Evolutionary conservation across 1,140 invertebrate species (phyloP).

Genomic region (Zaprionus lachaisei): DNA sequence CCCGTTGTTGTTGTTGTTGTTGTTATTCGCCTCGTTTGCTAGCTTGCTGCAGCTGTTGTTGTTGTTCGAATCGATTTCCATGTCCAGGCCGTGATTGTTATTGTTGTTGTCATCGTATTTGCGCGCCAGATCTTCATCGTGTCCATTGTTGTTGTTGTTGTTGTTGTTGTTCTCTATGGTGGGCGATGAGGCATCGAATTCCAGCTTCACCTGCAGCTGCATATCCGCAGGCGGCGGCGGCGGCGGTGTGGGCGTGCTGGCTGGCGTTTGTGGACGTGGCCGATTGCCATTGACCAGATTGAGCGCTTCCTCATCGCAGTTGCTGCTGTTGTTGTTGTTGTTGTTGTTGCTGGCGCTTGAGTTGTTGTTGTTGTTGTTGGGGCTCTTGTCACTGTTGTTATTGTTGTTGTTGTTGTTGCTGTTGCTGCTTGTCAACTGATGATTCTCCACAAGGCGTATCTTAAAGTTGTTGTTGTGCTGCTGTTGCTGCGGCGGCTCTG

Average conservation of each 20-base stretch:
- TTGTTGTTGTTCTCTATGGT: conserved; percentile 28
- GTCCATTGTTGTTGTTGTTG: conserved; percentile 55
- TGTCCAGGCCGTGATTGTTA: conserved; percentile 64
- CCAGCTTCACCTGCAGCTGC: conserved; percentile 65
- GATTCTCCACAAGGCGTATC: conserved; percentile 77
- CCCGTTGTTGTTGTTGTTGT: conserved; percentile 47
- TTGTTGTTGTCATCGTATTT: conserved; percentile 80
- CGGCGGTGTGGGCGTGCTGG: conserved; percentile 3
- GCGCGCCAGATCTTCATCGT: conserved; percentile 60
- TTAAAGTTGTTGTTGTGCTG: conserved; percentile 73
- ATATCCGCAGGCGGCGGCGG: conserved; percentile 47
- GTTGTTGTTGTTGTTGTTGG: conserved; percentile 34
- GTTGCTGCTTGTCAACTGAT: conserved; percentile 66
- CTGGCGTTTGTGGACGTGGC: conserved; percentile 45
- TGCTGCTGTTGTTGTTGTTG: conserved; percentile 27
- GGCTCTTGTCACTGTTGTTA: conserved; percentile 22
- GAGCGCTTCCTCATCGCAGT: conserved; percentile 72
- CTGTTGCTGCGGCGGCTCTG: conserved; percentile 45
- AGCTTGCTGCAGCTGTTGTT: conserved; percentile 71
- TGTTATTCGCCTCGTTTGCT: conserved; percentile 9
- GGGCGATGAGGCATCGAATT: conserved; percentile 39
- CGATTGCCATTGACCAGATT: conserved; percentile 74
- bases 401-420: conserved; percentile 26
- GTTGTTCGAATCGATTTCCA: conserved; percentile 76
- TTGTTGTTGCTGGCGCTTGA: conserved; percentile 18